These are phyloP conservation scores for Pachyrhynchus sulphureomaculatus DNA, from an alignment of 1,140 invertebrate species.

Conservation along the genomic window DNA sequence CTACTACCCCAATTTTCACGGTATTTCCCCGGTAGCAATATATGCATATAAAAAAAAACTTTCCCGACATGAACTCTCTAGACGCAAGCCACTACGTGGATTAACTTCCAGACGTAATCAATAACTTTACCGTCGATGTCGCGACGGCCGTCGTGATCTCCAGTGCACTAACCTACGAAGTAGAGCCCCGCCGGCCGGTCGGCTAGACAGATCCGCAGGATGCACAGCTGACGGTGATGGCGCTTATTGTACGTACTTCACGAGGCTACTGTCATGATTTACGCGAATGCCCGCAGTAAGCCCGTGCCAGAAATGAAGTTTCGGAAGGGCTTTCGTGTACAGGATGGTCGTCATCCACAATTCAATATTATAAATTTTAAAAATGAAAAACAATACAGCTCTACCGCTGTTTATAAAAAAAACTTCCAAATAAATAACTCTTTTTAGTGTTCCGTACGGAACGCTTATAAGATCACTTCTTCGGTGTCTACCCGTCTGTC, in stretches of 20 bases:
- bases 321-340: not conserved
- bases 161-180: slow-evolving; percentile 22
- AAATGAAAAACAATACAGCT: too few relatives aligned
- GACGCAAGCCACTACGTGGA: not conserved
- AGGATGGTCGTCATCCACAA: not conserved
- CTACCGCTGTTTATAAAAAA: too few relatives aligned
- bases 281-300: not conserved
- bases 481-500: too few relatives aligned
- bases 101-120: slow-evolving; percentile 18
- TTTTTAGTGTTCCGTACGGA: too few relatives aligned
- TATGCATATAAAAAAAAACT: not conserved
- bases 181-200: too few relatives aligned
- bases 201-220: not conserved
- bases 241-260: not conserved
- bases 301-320: not conserved
- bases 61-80: too few relatives aligned
- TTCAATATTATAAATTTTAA: too few relatives aligned
- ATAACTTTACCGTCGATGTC: too few relatives aligned
- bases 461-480: too few relatives aligned
- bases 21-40: too few relatives aligned
- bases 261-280: not conserved
- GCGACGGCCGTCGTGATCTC: not conserved
- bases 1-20: too few relatives aligned
- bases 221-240: not conserved
- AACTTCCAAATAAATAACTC: too few relatives aligned